These are phyloP conservation scores for Protonemura montana DNA, from an alignment of 2,888 invertebrate genomes.

Conservation along the genomic window DNA sequence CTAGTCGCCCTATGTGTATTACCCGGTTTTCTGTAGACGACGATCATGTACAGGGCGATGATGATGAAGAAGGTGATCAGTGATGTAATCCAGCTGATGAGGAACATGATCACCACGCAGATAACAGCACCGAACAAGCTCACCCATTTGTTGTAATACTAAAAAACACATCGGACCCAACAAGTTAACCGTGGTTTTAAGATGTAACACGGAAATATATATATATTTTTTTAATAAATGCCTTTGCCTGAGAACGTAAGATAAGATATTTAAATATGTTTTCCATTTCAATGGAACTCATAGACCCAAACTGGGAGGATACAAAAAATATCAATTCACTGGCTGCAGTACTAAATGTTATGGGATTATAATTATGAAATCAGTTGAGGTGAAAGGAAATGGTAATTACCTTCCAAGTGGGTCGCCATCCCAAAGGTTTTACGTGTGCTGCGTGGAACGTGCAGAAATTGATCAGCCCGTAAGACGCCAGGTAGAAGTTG, in stretches of 20 bases:
- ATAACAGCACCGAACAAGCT: slow-evolving; percentile 83
- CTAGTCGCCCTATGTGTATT: too few relatives aligned
- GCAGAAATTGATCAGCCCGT: slow-evolving; percentile 93
- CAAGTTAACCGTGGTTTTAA: too few relatives aligned
- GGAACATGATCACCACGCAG: slow-evolving; percentile 90
- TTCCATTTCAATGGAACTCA: too few relatives aligned
- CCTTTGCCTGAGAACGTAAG: too few relatives aligned
- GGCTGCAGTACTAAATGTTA: too few relatives aligned
- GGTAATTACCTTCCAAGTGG: slow-evolving; percentile 85
- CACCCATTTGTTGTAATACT: slow-evolving; percentile 94
- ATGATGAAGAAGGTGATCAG: slow-evolving; percentile 90
- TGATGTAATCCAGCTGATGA: slow-evolving; percentile 92
- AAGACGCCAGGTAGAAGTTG: slow-evolving; percentile 92
- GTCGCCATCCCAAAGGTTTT: slow-evolving; percentile 88
- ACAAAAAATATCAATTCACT: too few relatives aligned
- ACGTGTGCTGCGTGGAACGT: slow-evolving; percentile 92
- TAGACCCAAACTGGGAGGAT: too few relatives aligned
- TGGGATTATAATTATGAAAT: too few relatives aligned
- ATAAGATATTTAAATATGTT: too few relatives aligned
- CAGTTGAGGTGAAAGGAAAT: background rate
- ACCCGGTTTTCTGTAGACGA: slow-evolving; percentile 94
- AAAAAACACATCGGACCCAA: slow-evolving; percentile 56
- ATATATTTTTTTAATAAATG: too few relatives aligned
- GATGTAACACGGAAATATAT: too few relatives aligned
- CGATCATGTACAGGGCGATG: slow-evolving; percentile 87